A percentile compares a stretch with the other conserved stretches of the same genome.
These are phyloP conservation scores for Agriopis leucophaearia DNA, from an alignment of 2,888 invertebrate genomes.

Conservation along the genomic window DNA sequence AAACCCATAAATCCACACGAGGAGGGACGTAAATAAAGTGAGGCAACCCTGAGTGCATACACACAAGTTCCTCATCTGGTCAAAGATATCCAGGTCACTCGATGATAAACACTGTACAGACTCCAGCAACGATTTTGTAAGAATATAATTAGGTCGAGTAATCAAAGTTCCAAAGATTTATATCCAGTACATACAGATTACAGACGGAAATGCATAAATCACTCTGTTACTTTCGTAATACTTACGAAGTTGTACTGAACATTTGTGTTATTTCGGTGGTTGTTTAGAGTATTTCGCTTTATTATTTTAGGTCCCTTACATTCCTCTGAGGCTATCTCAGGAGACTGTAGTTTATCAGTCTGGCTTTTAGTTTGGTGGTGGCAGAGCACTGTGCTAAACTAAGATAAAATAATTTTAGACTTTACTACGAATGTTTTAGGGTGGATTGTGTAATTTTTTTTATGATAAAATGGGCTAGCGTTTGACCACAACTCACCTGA, in stretches of 20 bases:
- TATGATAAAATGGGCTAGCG: too few species aligned
- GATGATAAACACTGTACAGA: constrained; percentile 59
- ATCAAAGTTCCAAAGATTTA: constrained; percentile 45
- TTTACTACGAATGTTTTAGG: neutral
- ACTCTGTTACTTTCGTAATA: constrained; percentile 34
- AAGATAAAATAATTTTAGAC: neutral
- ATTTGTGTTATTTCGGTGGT: constrained; percentile 16
- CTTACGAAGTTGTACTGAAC: constrained; percentile 30
- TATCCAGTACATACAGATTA: constrained; percentile 34
- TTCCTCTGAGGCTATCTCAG: constrained; percentile 9
- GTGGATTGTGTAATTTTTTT: too few species aligned
- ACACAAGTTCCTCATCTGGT: constrained; percentile 51
- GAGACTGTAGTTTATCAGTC: constrained; percentile 3
- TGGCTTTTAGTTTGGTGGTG: neutral
- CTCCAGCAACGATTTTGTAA: constrained; percentile 49
- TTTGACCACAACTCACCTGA: too few species aligned
- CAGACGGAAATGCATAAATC: constrained; percentile 40
- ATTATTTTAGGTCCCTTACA: constrained; percentile 13
- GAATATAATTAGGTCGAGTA: constrained; percentile 47
- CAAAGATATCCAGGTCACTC: constrained; percentile 60
- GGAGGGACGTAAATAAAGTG: neutral
- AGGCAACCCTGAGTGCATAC: constrained; percentile 35
- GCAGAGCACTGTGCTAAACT: neutral
- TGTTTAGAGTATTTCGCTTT: constrained; percentile 19
- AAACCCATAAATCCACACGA: constrained; percentile 12